Evolutionary conservation across 2,113 vertebrate genomes (phyloP), one percentile per base, ranked within the genome.

Genomic region (Pygathrix nemaeus): DNA sequence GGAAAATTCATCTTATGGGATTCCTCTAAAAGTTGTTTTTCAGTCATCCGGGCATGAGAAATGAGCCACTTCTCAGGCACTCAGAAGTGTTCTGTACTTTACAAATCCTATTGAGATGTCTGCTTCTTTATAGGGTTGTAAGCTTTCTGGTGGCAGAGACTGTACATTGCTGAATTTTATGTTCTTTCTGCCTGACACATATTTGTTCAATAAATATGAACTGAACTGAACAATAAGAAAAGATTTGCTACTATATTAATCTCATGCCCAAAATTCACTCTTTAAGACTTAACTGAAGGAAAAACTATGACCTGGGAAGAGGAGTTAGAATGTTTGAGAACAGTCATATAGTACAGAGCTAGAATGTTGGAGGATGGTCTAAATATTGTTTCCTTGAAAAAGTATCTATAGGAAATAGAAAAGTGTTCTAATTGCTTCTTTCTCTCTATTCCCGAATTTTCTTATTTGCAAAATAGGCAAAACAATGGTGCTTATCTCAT

Each of bases 131-230:
- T 3, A 6, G 40, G 7, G 5, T 16, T 32, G 11, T 13, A 40
- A 16, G 2, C 8, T 35, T 27, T 80, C 61, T 61, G 35, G 35
- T 13, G 45, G 10, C 23, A 84, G 27, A 3, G 18, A 59, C 8
- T 38, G 35, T 21, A n/a, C 11, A 27, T 76, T 75, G 21, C 16
- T 93, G 61, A 27, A 0, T 9, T 90, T 64, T 61, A 1, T 38
- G 21, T 55, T 87, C 17, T 6, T 92, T 57, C 40, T 61, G 6
- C 5, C 30, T 3, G 43, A 82, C 8, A 35, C 0, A 27, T 35
- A 12, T 6, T 55, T n/a, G 1, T n/a, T n/a, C 2, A 21, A 12
- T 64, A 25, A 52, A 43, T 10, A 8, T 64, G 4, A n/a, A 1
- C 23, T 89, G 18, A 93, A 25, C 11, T 38, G 13, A 72, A n/a